Percentiles rank a stretch among this genome's conserved stretches.
Conservation (phyloP, 2,113 vertebrate species). For the Calyptomena viridis region DNA sequence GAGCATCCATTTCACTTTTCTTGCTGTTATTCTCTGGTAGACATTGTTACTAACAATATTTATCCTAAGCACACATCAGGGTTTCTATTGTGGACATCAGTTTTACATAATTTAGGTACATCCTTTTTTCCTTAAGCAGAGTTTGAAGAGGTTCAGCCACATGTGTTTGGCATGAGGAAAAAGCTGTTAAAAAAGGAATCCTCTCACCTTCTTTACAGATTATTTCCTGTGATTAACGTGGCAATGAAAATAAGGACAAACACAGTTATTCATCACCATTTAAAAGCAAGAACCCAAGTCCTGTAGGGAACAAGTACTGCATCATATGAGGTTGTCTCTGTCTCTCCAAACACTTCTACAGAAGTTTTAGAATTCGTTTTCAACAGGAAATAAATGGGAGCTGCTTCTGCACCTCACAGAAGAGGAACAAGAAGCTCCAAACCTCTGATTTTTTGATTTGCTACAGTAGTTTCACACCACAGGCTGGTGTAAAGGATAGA, state of each 20-base stretch:
- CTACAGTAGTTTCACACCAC: neutral
- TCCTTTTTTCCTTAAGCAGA: neutral
- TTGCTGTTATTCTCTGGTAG: neutral
- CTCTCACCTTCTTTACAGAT: neutral
- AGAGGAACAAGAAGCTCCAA: neutral
- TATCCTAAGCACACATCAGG: neutral
- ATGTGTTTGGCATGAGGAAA: neutral
- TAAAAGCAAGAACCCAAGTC: neutral
- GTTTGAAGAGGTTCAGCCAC: neutral
- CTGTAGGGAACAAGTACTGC: accelerated
- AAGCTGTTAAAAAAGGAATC: no score
- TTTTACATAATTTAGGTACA: neutral
- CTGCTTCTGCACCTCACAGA: neutral
- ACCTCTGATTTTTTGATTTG: neutral
- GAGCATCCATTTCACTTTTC: neutral
- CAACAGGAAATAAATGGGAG: neutral
- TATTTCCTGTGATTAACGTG: neutral
- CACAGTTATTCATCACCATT: neutral
- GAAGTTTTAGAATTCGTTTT: neutral
- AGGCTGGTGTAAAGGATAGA: neutral
- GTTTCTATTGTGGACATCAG: neutral
- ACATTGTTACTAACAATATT: neutral
- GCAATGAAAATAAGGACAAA: neutral
- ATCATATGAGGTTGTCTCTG: neutral
- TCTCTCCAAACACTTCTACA: neutral